A percentile compares a stretch with the other conserved stretches of the same genome.
These are phyloP conservation scores for Fundulus diaphanus DNA, from an alignment of 2,797 vertebrate genomes.

Conservation along the genomic window DNA sequence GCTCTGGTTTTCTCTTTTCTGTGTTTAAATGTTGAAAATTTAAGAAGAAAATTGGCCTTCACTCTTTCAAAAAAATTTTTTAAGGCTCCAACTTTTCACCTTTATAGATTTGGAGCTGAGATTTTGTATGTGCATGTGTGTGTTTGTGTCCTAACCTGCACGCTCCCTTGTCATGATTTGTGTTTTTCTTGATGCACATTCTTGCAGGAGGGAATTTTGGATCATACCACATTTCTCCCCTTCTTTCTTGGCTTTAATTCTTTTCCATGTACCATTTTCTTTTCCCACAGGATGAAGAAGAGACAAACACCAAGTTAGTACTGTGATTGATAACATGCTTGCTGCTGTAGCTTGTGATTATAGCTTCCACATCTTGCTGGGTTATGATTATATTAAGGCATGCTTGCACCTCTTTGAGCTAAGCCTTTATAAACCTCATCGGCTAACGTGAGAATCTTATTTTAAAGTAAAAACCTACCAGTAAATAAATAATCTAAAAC, in stretches of 20 bases:
- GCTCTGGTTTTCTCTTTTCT: not conserved
- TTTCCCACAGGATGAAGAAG: conserved; percentile 83
- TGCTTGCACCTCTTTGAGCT: conserved; percentile 55
- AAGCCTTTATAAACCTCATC: conserved; percentile 39
- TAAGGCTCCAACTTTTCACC: not conserved
- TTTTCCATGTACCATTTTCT: conserved; percentile 68
- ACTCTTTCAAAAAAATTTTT: not conserved
- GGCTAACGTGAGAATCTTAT: conserved; percentile 30
- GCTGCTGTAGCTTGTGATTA: conserved; percentile 56
- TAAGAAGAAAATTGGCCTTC: not conserved
- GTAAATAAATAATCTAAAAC: conserved; percentile 31
- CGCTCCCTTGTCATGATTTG: conserved; percentile 34
- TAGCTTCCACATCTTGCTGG: conserved; percentile 46
- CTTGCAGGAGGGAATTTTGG: conserved; percentile 59
- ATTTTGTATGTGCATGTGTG: conserved; percentile 29
- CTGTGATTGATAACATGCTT: conserved; percentile 55
- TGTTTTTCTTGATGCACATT: conserved; percentile 43
- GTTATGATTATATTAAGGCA: conserved; percentile 66
- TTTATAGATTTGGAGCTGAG: not conserved
- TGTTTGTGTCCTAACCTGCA: conserved; percentile 41
- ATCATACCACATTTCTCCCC: conserved; percentile 25
- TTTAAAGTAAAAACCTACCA: conserved; percentile 31
- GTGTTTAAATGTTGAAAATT: not conserved
- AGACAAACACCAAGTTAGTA: conserved; percentile 90
- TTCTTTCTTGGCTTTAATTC: conserved; percentile 43